These are phyloP conservation scores for Nesogale talazaci DNA, from an alignment of 2,113 vertebrate species.

Conservation along the genomic window DNA sequence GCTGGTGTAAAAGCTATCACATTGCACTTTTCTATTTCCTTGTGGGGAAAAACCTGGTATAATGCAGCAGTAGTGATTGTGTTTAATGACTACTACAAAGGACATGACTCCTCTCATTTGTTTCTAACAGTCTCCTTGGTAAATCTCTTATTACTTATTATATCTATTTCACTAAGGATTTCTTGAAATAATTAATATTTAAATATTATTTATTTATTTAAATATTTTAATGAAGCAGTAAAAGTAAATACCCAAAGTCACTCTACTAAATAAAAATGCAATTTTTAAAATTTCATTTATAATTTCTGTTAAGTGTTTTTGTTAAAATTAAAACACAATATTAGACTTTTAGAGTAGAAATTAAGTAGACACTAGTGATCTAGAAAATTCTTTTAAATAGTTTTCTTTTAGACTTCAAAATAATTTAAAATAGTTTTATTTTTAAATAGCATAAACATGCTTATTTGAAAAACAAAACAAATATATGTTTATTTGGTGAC, in stretches of 20 bases:
- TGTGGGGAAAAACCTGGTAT: neutral
- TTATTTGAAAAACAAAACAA: conserved; percentile 22
- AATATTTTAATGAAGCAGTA: conserved; percentile 5
- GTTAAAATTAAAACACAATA: conserved; percentile 45
- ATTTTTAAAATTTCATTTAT: conserved; percentile 51
- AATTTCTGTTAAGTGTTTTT: conserved; percentile 53
- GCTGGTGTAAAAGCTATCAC: neutral
- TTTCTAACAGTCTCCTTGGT: conserved; percentile 9
- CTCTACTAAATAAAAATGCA: conserved; percentile 17
- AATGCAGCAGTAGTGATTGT: neutral
- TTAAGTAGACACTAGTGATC: conserved; percentile 56
- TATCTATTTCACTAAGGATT: conserved; percentile 17
- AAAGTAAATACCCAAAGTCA: conserved; percentile 39
- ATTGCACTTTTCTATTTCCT: neutral
- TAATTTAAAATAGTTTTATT: too few relatives aligned
- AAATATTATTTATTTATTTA: conserved; percentile 41
- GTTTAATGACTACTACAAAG: neutral
- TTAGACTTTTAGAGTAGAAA: conserved; percentile 56
- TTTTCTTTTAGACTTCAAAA: conserved; percentile 29
- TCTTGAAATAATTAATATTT: conserved; percentile 24
- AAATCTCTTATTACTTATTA: conserved; percentile 9
- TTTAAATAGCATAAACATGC: conserved; percentile 49
- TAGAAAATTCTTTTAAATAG: conserved; percentile 32
- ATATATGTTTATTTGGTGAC: conserved; percentile 69
- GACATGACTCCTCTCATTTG: neutral